phyloP scores from a whole-genome alignment of 92 coral and sea anemone genomes.

The Siderastrea radians region DNA sequence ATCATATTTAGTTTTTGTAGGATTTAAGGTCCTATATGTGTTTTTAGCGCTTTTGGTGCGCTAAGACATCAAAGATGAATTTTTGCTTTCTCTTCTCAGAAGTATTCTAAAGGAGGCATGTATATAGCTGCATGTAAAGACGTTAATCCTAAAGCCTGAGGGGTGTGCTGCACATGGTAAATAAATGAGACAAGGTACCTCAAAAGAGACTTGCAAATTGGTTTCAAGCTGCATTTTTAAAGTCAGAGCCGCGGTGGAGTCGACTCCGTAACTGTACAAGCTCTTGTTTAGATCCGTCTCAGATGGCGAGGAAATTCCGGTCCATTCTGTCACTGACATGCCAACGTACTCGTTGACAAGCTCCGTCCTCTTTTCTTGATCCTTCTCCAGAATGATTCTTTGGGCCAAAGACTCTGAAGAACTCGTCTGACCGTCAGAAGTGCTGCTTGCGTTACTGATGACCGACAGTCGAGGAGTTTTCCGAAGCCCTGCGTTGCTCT shows the following conservation, averaged over 20 bases:
- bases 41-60: no score
- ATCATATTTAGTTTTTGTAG: no score
- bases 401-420: conserved; percentile 49
- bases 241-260: conserved; percentile 79
- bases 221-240: conserved; percentile 76
- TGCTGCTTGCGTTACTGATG: conserved; percentile 30
- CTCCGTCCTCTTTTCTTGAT: conserved; percentile 46
- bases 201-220: conserved; percentile 77
- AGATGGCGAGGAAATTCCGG: conserved; percentile 47
- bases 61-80: no score
- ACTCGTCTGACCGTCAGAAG: not conserved
- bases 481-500: conserved; percentile 14
- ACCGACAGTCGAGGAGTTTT: conserved; percentile 42
- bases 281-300: conserved; percentile 79
- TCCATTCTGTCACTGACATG: conserved; percentile 61
- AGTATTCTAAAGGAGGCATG: no score
- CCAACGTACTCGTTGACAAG: conserved; percentile 63
- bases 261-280: conserved; percentile 83
- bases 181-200: conserved; percentile 55
- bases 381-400: conserved; percentile 48
- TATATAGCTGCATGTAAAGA: no score
- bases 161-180: no score
- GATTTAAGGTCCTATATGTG: no score
- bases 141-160: no score
- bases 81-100: no score